These are phyloP conservation scores for Drosophila carrolli DNA, from an alignment of 1,140 invertebrate species.

Conservation along the genomic window DNA sequence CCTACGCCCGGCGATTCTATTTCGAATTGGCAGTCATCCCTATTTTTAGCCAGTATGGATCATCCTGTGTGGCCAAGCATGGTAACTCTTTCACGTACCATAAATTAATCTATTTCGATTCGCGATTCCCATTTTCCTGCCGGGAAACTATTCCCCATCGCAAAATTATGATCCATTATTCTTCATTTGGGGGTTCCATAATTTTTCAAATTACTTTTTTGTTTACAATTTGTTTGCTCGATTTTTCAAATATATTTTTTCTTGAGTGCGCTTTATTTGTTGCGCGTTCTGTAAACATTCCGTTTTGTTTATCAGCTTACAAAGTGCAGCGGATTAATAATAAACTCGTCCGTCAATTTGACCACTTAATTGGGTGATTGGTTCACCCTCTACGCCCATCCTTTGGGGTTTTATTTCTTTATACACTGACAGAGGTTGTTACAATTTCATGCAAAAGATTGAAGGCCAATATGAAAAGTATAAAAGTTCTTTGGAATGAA, in stretches of 20 bases:
- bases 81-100: constrained; percentile 32
- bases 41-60: constrained; percentile 65
- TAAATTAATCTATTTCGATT: constrained; percentile 42
- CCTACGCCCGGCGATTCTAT: constrained; percentile 30
- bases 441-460: not conserved
- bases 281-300: constrained; percentile 29
- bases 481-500: too few relatives aligned
- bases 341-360: constrained; percentile 21
- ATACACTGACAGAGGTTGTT: not conserved
- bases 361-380: constrained; percentile 44
- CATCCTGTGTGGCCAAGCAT: constrained; percentile 41
- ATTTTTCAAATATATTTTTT: constrained; percentile 3
- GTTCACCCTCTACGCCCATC: not conserved
- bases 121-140: constrained; percentile 5
- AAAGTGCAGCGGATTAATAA: constrained; percentile 58
- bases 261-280: constrained; percentile 27
- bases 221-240: constrained; percentile 20
- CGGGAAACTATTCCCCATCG: constrained; percentile 24
- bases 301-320: constrained; percentile 33
- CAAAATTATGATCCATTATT: constrained; percentile 28
- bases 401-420: not conserved
- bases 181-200: constrained; percentile 6
- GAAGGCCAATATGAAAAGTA: too few relatives aligned
- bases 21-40: constrained; percentile 67
- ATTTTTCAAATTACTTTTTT: constrained; percentile 30